Evolutionary conservation across 2,888 invertebrate genomes (phyloP).

Genomic region (Onchidella celtica): DNA sequence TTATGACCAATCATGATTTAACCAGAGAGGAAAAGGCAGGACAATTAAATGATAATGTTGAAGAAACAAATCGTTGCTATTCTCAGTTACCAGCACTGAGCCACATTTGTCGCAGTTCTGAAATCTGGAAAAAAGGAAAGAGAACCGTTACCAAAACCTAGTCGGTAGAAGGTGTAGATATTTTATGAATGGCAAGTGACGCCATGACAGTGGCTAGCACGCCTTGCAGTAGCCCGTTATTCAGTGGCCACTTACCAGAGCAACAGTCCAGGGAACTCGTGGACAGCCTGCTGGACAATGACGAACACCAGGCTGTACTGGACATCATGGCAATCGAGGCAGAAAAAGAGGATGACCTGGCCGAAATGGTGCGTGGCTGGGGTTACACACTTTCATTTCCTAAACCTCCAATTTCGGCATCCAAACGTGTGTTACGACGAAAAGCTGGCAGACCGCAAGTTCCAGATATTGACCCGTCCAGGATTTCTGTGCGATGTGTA

Average conservation of each 20-base stretch:
- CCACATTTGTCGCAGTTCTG: too few species aligned
- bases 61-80: too few species aligned
- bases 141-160: too few species aligned
- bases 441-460: background rate
- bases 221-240: background rate
- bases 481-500: conserved; percentile 56
- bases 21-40: too few species aligned
- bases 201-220: conserved; percentile 21
- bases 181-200: too few species aligned
- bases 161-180: too few species aligned
- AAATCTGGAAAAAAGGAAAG: too few species aligned
- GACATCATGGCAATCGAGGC: conserved; percentile 43
- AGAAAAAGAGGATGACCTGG: conserved; percentile 57
- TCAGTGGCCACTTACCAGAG: background rate
- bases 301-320: conserved; percentile 30
- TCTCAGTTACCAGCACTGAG: too few species aligned
- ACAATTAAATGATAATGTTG: too few species aligned
- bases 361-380: conserved; percentile 67
- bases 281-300: conserved; percentile 34
- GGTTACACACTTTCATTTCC: conserved; percentile 57
- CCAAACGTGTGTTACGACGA: background rate
- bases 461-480: background rate
- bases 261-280: conserved; percentile 5
- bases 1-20: too few species aligned
- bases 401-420: background rate